phyloP scores from a whole-genome alignment of 2,113 vertebrate species.

The Etheostoma spectabile region DNA sequence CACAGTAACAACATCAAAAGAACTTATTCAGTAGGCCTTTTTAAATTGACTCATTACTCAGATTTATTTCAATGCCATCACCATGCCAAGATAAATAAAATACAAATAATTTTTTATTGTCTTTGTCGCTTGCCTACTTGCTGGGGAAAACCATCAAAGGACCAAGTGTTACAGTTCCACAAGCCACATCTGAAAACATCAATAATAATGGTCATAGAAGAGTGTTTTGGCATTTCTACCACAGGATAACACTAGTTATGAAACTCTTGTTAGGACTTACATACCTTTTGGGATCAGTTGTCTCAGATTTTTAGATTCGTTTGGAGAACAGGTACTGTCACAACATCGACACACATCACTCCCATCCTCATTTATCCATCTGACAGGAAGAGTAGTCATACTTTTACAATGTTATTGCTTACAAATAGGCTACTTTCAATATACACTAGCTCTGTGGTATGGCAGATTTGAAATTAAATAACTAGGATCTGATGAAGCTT shows the following conservation, averaged over 20 bases:
- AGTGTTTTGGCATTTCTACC: neutral
- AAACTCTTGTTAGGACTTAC: neutral
- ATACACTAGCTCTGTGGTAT: neutral
- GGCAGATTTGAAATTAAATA: neutral
- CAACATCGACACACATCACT: constrained; percentile 56
- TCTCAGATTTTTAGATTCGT: neutral
- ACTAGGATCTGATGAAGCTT: too few species aligned
- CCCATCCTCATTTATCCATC: constrained; percentile 60
- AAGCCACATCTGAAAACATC: constrained; percentile 39
- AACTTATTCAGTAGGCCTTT: too few species aligned
- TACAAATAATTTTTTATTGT: neutral
- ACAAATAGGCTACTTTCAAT: neutral
- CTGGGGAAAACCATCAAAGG: constrained; percentile 44
- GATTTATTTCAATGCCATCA: neutral
- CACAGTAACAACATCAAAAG: too few species aligned
- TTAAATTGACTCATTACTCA: neutral
- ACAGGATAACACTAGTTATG: neutral
- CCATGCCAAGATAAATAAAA: neutral
- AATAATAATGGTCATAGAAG: neutral
- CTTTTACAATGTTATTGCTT: neutral
- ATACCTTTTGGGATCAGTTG: neutral
- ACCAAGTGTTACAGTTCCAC: constrained; percentile 36
- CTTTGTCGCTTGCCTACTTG: constrained; percentile 8
- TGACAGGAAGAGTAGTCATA: neutral
- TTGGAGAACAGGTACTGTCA: constrained; percentile 12